phyloP scores from a whole-genome alignment of 2,797 vertebrate genomes.

The Gadopsis marmoratus region DNA sequence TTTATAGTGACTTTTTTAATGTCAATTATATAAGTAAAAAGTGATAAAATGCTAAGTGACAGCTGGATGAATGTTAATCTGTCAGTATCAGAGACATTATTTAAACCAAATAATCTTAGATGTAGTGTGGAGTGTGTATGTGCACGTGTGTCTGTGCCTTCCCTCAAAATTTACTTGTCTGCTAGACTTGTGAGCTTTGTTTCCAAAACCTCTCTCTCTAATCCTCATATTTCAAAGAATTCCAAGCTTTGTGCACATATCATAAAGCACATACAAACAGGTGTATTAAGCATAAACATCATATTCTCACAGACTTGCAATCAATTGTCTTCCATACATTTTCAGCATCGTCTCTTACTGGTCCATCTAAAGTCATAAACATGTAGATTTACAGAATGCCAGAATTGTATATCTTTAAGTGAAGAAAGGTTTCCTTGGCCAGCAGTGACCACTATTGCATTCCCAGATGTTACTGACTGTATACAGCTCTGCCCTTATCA shows the following conservation, averaged over 20 bases:
- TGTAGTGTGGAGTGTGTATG: not conserved
- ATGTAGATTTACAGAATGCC: not conserved
- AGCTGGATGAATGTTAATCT: slow-evolving; percentile 36
- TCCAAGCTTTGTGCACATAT: slow-evolving; percentile 15
- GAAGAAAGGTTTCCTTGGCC: not conserved
- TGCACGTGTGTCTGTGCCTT: slow-evolving; percentile 4
- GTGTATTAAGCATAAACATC: slow-evolving; percentile 6
- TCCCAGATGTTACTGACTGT: slow-evolving; percentile 2
- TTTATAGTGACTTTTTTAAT: slow-evolving; percentile 21
- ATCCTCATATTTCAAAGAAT: slow-evolving; percentile 4
- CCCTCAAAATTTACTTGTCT: slow-evolving; percentile 11
- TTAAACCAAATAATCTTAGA: slow-evolving; percentile 24
- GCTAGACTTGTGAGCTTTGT: not conserved
- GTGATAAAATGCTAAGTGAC: slow-evolving; percentile 43
- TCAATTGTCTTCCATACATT: not conserved
- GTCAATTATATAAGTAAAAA: slow-evolving; percentile 31
- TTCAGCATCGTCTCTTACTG: not conserved
- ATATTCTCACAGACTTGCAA: not conserved
- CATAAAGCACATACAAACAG: slow-evolving; percentile 19
- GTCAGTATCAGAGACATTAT: slow-evolving; percentile 29
- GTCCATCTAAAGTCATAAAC: slow-evolving; percentile 2
- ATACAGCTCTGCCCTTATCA: slow-evolving; percentile 28
- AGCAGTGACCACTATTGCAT: not conserved
- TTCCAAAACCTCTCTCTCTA: slow-evolving; percentile 6
- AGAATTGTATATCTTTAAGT: not conserved